phyloP scores from a whole-genome alignment of 2,888 invertebrate genomes.

The Conomelus anceps region DNA sequence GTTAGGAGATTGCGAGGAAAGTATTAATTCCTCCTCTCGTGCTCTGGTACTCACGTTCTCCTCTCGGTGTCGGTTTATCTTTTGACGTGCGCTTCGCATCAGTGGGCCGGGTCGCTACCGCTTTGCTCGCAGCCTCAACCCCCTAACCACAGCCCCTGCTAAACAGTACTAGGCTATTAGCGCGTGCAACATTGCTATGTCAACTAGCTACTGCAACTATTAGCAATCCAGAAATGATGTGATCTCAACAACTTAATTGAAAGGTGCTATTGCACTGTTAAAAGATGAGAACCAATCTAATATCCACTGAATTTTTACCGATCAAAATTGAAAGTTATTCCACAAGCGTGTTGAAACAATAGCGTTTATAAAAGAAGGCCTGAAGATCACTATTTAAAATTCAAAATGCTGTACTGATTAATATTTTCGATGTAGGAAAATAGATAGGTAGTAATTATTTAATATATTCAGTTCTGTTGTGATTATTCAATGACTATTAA shows the following conservation, averaged over 20 bases:
- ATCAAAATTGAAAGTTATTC: no score
- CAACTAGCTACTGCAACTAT: not conserved
- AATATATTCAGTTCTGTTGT: no score
- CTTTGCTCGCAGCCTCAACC: not conserved
- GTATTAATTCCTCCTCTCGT: slow-evolving; percentile 8
- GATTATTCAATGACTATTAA: no score
- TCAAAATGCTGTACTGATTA: no score
- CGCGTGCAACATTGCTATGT: not conserved
- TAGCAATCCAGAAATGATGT: not conserved
- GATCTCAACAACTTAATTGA: not conserved
- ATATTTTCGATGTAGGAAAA: no score
- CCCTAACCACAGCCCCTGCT: not conserved
- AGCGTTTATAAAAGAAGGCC: no score
- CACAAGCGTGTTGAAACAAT: no score
- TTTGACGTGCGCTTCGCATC: not conserved
- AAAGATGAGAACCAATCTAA: no score
- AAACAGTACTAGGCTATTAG: not conserved
- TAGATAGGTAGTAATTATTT: no score
- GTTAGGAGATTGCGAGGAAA: not conserved
- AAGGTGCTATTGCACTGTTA: not conserved
- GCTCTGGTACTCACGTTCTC: slow-evolving; percentile 15
- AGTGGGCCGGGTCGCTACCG: not conserved
- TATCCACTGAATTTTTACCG: no score
- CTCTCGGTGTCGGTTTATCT: not conserved
- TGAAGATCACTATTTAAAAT: no score